Evolutionary conservation across 2,113 vertebrate genomes (phyloP).

Genomic region (Sylvilagus bachmani): DNA sequence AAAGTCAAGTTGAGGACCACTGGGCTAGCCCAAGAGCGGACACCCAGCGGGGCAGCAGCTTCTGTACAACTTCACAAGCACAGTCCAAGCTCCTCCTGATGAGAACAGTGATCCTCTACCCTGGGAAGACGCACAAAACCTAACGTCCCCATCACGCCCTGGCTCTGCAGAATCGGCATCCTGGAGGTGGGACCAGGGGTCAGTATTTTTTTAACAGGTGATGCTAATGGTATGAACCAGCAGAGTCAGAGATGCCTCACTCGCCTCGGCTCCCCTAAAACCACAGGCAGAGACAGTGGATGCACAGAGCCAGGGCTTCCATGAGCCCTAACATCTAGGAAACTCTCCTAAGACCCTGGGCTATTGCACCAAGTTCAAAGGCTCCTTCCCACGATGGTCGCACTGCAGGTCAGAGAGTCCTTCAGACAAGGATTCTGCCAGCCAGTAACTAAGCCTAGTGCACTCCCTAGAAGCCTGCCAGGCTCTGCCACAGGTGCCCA

Average conservation of each 20-base stretch:
- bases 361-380: background rate
- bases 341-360: background rate
- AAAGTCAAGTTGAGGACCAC: background rate
- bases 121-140: background rate
- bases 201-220: background rate
- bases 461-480: background rate
- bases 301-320: background rate
- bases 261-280: background rate
- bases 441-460: background rate
- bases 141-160: background rate
- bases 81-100: background rate
- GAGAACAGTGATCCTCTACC: background rate
- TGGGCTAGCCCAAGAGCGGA: background rate
- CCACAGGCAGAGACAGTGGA: background rate
- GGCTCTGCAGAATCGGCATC: background rate
- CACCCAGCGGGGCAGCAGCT: background rate
- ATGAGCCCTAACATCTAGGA: background rate
- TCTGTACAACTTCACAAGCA: too few species aligned
- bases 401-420: rapidly evolving
- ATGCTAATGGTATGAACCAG: rapidly evolving
- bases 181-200: background rate
- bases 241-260: rapidly evolving
- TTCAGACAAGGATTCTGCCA: background rate
- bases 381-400: background rate
- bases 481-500: background rate